Base-by-base conservation (phyloP, 2,888 invertebrate genomes). In the Macaria liturata region DNA sequence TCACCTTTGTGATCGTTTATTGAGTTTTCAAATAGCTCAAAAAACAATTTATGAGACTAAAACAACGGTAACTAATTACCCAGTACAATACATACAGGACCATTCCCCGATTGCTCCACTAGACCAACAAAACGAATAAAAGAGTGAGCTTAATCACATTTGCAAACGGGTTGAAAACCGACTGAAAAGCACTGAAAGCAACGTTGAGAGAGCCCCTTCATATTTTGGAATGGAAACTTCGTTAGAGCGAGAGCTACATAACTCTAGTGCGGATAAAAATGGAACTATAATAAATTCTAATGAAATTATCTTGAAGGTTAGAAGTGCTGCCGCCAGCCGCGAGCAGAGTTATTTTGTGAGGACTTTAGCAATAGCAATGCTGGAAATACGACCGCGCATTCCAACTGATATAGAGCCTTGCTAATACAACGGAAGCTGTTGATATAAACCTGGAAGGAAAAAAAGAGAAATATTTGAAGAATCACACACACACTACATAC, bases 211-310 rank as follows among this genome's bases (percentile, higher is more conserved):
- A 49, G 58, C 56, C 52, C 54, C 56, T 56, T 58, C 59, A 57
- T 62, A 57, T 65, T 64, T 64, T 46, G 47, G 54, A 53, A 62
- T 64, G 59, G 53, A 52, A 49, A 59, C 59, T 59, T 60, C 57
- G 64, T 63, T 20, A 20, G 20, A 20, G 20, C 20, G 20, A 20
- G 20, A 20, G 20, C 20, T 20, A 20, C 20, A 20, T 20, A 1
- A 20, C 20, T 20, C 20, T 20, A 20, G 20, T 20, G 20, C 20
- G 20, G 20, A 20, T 20, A 20, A 20, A 20, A 20, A 20, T 20
- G 20, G 20, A 20, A 20, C 20, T 20, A 20, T 20, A 20, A 20
- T 20, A 20, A 20, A 20, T 20, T 20, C 1, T 20, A 20, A 20
- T 1, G 20, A 20, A 20, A 20, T 20, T 20, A 20, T 20, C 20